phyloP scores from a whole-genome alignment of 2,797 vertebrate species.

The Melanotaenia boesemani region DNA sequence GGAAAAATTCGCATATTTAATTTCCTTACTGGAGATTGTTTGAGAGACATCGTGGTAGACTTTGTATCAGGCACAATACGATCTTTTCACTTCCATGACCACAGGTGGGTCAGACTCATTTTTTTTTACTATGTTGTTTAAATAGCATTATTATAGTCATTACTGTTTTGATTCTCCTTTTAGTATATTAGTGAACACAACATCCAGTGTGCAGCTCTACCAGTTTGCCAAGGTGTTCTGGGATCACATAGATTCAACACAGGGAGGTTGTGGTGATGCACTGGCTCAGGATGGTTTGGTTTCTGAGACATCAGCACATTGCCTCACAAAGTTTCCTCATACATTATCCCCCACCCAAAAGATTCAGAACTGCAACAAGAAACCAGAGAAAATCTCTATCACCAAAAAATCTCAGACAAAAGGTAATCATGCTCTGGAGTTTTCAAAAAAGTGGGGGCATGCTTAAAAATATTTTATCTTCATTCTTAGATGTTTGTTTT shows the following conservation, averaged over 20 bases:
- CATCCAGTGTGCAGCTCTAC: slow-evolving; percentile 78
- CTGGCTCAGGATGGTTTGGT: slow-evolving; percentile 16
- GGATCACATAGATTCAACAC: slow-evolving; percentile 76
- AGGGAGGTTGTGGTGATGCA: neutral
- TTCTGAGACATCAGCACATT: slow-evolving; percentile 11
- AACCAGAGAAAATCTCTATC: slow-evolving; percentile 24
- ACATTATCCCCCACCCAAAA: slow-evolving; percentile 21
- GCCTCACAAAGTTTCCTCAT: slow-evolving; percentile 15
- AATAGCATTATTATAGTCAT: neutral
- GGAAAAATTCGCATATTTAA: slow-evolving; percentile 91
- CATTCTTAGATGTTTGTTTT: neutral
- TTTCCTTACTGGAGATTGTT: slow-evolving; percentile 87
- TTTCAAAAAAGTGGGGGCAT: neutral
- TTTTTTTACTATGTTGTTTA: neutral
- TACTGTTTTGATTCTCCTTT: neutral
- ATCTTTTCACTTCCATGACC: slow-evolving; percentile 81
- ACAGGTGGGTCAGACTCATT: slow-evolving; percentile 76
- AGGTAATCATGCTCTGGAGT: slow-evolving; percentile 42
- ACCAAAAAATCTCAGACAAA: slow-evolving; percentile 32
- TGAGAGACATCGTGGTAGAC: slow-evolving; percentile 83
- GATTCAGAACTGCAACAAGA: slow-evolving; percentile 8
- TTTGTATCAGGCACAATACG: slow-evolving; percentile 76
- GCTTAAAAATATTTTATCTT: neutral
- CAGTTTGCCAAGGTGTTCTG: slow-evolving; percentile 86
- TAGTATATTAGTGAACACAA: slow-evolving; percentile 88